These are phyloP conservation scores for Caerostris darwini DNA, from an alignment of 1,140 invertebrate genomes.

Conservation along the genomic window DNA sequence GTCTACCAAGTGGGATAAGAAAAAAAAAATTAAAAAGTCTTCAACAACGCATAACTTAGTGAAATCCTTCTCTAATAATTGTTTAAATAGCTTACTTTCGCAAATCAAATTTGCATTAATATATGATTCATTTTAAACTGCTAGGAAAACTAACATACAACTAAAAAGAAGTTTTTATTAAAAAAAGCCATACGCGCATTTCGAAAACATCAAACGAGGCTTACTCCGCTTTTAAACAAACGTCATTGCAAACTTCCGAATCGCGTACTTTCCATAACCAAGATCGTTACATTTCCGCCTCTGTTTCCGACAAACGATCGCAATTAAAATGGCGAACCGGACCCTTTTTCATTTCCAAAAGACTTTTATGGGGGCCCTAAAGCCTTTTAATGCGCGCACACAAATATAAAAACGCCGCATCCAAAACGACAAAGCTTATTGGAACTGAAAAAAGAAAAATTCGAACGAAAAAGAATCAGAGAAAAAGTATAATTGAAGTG, in stretches of 20 bases:
- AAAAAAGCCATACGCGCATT: background rate
- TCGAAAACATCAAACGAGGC: background rate
- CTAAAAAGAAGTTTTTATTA: too few relatives aligned
- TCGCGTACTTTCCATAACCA: background rate
- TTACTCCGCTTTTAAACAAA: too few relatives aligned
- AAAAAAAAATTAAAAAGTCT: too few relatives aligned
- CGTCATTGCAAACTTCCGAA: background rate
- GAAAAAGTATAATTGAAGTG: background rate
- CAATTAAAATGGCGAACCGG: background rate
- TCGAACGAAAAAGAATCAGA: background rate
- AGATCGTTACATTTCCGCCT: background rate
- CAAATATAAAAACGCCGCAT: background rate
- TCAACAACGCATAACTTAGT: too few relatives aligned
- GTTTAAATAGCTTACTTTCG: too few relatives aligned
- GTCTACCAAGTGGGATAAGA: too few relatives aligned
- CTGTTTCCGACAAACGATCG: background rate
- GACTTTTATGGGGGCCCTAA: background rate
- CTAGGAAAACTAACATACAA: too few relatives aligned
- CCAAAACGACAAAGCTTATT: constrained; percentile 18
- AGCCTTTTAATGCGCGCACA: background rate
- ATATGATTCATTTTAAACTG: too few relatives aligned
- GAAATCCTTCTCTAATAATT: too few relatives aligned
- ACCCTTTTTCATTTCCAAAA: background rate
- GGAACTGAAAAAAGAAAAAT: background rate
- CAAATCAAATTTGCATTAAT: too few relatives aligned